Percentiles rank a stretch among this genome's conserved stretches.
Conservation (phyloP, 2,888 invertebrate species). For the Clostera curtula region DNA sequence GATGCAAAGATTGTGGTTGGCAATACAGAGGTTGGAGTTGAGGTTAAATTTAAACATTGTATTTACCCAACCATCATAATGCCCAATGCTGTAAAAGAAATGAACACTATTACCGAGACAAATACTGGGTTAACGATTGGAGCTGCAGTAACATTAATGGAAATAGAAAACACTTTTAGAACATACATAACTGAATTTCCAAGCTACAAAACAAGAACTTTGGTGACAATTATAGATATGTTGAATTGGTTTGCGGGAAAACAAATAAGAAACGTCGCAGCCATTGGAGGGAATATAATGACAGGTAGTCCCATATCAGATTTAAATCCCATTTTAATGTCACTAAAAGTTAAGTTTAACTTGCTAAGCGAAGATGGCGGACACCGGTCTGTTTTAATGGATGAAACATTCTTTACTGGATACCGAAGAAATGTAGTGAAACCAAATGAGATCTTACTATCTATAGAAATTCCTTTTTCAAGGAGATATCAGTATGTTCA, state of each 20-base stretch:
- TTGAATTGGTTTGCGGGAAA: conserved; percentile 96
- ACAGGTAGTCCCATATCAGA: conserved; percentile 98
- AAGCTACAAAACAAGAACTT: conserved; percentile 79
- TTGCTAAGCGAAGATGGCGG: conserved; percentile 74
- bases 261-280: conserved; percentile 96
- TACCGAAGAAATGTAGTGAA: conserved; percentile 84
- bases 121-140: conserved; percentile 82
- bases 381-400: conserved; percentile 78
- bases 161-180: conserved; percentile 80
- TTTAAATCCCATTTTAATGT: conserved; percentile 93
- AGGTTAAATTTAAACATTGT: conserved; percentile 86
- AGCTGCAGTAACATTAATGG: conserved; percentile 86
- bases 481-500: conserved; percentile 80
- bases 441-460: conserved; percentile 82
- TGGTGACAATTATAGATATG: conserved; percentile 85
- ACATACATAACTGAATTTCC: conserved; percentile 73
- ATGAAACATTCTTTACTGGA: conserved; percentile 85
- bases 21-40: conserved; percentile 89
- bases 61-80: conserved; percentile 87
- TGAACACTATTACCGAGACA: conserved; percentile 75
- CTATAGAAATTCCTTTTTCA: conserved; percentile 83
- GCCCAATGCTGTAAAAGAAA: conserved; percentile 89
- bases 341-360: conserved; percentile 85
- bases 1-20: conserved; percentile 86
- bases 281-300: conserved; percentile 95